phyloP scores from a whole-genome alignment of 2,113 vertebrate genomes.

The Taurulus bubalis region DNA sequence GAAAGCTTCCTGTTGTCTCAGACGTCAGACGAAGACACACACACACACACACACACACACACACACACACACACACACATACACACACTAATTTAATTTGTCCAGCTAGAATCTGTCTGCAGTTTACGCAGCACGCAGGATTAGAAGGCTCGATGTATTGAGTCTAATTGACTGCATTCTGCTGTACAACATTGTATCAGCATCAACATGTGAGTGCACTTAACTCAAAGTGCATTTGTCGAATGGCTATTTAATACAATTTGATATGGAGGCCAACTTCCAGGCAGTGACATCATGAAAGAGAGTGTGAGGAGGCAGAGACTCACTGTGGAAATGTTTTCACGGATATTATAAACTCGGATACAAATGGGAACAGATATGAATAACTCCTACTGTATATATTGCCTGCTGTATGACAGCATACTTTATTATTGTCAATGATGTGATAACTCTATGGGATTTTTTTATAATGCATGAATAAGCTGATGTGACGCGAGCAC shows the following conservation, averaged over 20 bases:
- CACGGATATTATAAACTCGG: neutral
- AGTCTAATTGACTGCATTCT: neutral
- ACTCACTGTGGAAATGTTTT: conserved; percentile 5
- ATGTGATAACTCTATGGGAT: neutral
- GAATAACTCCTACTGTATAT: neutral
- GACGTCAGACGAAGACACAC: neutral
- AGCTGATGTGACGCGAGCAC: neutral
- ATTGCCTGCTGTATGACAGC: neutral
- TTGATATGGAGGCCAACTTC: conserved; percentile 23
- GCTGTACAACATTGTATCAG: conserved; percentile 30
- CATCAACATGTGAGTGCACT: conserved; percentile 35
- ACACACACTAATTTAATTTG: neutral
- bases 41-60: neutral
- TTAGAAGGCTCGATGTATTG: neutral
- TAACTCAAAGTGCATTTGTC: conserved; percentile 36
- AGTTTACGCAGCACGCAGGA: neutral
- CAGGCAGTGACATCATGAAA: neutral
- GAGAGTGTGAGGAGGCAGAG: conserved; percentile 1
- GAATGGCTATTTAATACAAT: conserved; percentile 37
- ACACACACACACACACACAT: neutral
- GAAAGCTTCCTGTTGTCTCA: neutral
- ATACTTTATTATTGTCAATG: neutral
- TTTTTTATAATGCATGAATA: conserved; percentile 15
- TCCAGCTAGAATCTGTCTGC: neutral
- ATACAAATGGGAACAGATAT: neutral